phyloP scores from a whole-genome alignment of 2,888 invertebrate species.

The Hydriomena furcata region DNA sequence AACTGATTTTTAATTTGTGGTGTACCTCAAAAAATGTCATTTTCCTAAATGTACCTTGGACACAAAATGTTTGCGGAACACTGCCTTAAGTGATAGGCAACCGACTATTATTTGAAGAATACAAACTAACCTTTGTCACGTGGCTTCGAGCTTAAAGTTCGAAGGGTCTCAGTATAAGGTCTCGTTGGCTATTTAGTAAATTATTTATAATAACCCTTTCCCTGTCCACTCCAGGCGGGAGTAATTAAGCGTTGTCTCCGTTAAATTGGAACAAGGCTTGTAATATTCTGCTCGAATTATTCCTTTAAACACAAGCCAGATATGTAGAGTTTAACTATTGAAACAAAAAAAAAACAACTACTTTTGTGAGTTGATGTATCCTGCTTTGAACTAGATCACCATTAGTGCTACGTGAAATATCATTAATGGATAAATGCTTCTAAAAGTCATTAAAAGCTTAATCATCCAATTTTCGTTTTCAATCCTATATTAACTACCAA shows the following conservation, averaged over 20 bases:
- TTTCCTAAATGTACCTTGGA: no score
- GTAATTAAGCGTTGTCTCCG: constrained; percentile 59
- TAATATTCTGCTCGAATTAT: constrained; percentile 9
- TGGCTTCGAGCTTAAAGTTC: background rate
- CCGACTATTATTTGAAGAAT: no score
- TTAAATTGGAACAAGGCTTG: constrained; percentile 42
- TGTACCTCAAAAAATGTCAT: no score
- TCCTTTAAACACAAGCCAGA: background rate
- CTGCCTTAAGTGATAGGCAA: no score
- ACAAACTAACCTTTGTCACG: no score
- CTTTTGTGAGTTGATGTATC: background rate
- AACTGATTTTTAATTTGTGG: no score
- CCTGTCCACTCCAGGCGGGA: constrained; percentile 50
- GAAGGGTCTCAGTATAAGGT: constrained; percentile 11
- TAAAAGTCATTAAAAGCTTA: constrained; percentile 11
- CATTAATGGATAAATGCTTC: no score
- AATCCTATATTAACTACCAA: constrained; percentile 22
- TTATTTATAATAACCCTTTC: constrained; percentile 59
- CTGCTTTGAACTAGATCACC: background rate
- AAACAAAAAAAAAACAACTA: background rate
- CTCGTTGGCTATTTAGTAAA: constrained; percentile 46
- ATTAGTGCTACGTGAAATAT: no score
- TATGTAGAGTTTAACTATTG: no score
- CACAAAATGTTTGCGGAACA: no score
- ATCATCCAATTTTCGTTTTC: constrained; percentile 21